A percentile compares a stretch with the other conserved stretches of the same genome.
Evolutionary conservation across 2,888 invertebrate species (phyloP).

Genomic region (Orthosia incerta): DNA sequence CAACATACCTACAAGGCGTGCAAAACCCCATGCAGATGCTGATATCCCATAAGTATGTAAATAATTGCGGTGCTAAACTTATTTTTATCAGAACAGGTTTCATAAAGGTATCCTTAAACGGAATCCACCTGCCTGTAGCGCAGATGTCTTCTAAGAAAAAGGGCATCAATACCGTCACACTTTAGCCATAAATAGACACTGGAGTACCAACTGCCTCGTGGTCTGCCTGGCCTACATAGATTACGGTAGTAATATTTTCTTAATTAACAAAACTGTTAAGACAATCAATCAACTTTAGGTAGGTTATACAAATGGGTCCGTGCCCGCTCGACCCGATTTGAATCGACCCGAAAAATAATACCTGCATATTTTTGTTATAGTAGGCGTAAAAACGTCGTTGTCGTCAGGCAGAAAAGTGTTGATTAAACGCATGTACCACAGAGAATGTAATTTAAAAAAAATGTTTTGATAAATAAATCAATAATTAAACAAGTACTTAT

Average conservation of each 20-base stretch:
- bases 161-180: constrained; percentile 11
- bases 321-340: no score
- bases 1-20: not conserved
- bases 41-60: not conserved
- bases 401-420: no score
- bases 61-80: not conserved
- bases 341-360: no score
- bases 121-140: constrained; percentile 13
- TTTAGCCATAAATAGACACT: constrained; percentile 26
- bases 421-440: no score
- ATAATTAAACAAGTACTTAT: no score
- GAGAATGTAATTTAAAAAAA: no score
- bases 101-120: not conserved
- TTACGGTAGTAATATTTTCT: constrained; percentile 13
- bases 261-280: constrained; percentile 20
- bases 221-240: constrained; percentile 27
- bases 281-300: constrained; percentile 18
- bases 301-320: no score
- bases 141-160: constrained; percentile 34
- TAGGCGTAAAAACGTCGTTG: no score
- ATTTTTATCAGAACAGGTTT: constrained; percentile 29
- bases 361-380: no score
- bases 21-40: not conserved
- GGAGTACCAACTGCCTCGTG: constrained; percentile 10
- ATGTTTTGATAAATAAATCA: no score